These are phyloP conservation scores for Limosa lapponica DNA, from an alignment of 2,797 vertebrate species.

Conservation along the genomic window DNA sequence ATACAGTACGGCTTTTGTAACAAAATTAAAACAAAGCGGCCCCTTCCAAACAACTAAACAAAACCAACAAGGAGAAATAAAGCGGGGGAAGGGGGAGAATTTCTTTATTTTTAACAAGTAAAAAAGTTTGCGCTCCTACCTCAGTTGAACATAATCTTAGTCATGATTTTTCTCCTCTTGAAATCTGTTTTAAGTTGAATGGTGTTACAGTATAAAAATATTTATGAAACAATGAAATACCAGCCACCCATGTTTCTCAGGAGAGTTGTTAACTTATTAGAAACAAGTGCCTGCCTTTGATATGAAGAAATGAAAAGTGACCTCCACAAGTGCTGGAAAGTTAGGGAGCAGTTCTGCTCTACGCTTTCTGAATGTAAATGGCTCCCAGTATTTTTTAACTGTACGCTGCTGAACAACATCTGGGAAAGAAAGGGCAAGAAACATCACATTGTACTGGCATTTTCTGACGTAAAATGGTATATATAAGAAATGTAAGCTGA, in stretches of 20 bases:
- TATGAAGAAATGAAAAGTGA: slow-evolving; percentile 77
- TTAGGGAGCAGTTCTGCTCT: slow-evolving; percentile 71
- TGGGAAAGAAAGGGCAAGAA: slow-evolving; percentile 39
- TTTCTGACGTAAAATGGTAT: neutral
- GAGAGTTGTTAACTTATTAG: slow-evolving; percentile 78
- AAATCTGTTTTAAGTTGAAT: slow-evolving; percentile 72
- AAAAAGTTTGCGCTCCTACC: slow-evolving; percentile 20
- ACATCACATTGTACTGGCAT: neutral
- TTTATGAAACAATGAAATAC: slow-evolving; percentile 81
- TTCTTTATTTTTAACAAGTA: neutral
- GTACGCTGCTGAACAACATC: neutral
- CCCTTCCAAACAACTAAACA: neutral
- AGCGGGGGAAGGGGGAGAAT: neutral
- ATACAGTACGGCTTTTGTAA: slow-evolving; percentile 29
- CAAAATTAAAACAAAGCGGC: slow-evolving; percentile 34
- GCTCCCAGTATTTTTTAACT: slow-evolving; percentile 1
- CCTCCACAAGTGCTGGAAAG: slow-evolving; percentile 74
- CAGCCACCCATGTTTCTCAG: slow-evolving; percentile 78
- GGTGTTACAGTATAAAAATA: slow-evolving; percentile 78
- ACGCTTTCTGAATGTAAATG: slow-evolving; percentile 52
- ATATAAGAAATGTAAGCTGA: neutral
- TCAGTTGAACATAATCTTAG: neutral
- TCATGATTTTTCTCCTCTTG: slow-evolving; percentile 31
- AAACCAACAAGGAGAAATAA: neutral
- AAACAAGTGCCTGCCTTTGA: slow-evolving; percentile 79